These are phyloP conservation scores for Venusia cambrica DNA, from an alignment of 2,888 invertebrate genomes.

Conservation along the genomic window DNA sequence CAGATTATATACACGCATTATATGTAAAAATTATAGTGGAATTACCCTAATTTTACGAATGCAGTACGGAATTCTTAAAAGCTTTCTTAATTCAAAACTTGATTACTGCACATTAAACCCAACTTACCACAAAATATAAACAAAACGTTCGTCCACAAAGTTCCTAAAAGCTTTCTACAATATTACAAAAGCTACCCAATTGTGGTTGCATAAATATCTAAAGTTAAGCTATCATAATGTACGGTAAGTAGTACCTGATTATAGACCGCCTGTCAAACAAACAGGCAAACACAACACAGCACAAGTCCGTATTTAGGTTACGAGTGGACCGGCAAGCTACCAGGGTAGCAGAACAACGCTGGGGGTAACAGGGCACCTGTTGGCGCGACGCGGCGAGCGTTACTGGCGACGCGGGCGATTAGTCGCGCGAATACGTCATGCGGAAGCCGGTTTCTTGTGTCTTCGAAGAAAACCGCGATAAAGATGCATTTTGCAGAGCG, in stretches of 20 bases:
- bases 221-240: neutral
- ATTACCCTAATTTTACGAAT: too few relatives aligned
- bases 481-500: slow-evolving; percentile 47
- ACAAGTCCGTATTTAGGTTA: slow-evolving; percentile 43
- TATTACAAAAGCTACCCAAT: slow-evolving; percentile 5
- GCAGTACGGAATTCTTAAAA: too few relatives aligned
- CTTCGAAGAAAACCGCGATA: slow-evolving; percentile 64
- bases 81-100: too few relatives aligned
- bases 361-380: slow-evolving; percentile 64
- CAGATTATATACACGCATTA: too few relatives aligned
- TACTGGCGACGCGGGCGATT: slow-evolving; percentile 69
- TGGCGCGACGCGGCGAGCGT: slow-evolving; percentile 69
- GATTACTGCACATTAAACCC: too few relatives aligned
- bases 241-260: slow-evolving; percentile 16
- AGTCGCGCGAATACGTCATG: slow-evolving; percentile 71
- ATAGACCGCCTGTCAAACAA: slow-evolving; percentile 3
- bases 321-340: slow-evolving; percentile 44
- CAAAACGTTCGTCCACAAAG: too few relatives aligned
- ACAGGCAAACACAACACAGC: slow-evolving; percentile 38
- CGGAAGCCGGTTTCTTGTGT: slow-evolving; percentile 73
- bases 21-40: too few relatives aligned
- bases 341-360: slow-evolving; percentile 50
- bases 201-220: slow-evolving; percentile 1
- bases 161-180: slow-evolving; percentile 4
- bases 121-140: too few relatives aligned